Evolutionary conservation across 1,140 invertebrate species (phyloP).

Genomic region (Zeugodacus cucurbitae): DNA sequence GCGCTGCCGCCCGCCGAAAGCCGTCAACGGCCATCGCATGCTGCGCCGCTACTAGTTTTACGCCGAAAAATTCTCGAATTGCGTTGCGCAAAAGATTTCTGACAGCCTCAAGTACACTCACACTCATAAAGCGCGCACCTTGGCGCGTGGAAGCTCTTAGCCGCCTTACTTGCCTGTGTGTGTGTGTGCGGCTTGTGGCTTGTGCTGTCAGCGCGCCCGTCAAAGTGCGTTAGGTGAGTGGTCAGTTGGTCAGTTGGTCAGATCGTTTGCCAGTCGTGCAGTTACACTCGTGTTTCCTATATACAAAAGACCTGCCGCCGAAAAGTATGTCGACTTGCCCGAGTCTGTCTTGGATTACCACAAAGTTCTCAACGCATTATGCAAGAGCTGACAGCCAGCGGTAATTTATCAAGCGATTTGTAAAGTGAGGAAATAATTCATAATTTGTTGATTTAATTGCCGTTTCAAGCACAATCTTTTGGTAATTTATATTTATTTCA

Average conservation of each 20-base stretch:
- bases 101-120: conserved; percentile 9
- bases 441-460: neutral
- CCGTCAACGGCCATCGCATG: neutral
- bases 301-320: neutral
- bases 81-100: neutral
- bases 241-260: neutral
- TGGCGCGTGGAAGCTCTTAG: neutral
- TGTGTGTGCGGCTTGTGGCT: neutral
- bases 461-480: neutral
- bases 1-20: neutral
- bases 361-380: neutral
- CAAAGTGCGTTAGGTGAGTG: neutral
- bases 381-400: neutral
- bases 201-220: neutral
- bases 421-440: neutral
- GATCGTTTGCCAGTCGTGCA: neutral
- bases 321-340: neutral
- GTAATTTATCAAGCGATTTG: neutral
- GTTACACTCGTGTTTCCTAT: neutral
- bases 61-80: neutral
- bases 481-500: neutral
- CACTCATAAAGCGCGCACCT: neutral
- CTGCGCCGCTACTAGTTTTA: conserved; percentile 24
- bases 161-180: neutral
- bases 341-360: neutral